A percentile compares a stretch with the other conserved stretches of the same genome.
phyloP scores from a whole-genome alignment of 1,140 invertebrate species.

The Lepidurus couesii region DNA sequence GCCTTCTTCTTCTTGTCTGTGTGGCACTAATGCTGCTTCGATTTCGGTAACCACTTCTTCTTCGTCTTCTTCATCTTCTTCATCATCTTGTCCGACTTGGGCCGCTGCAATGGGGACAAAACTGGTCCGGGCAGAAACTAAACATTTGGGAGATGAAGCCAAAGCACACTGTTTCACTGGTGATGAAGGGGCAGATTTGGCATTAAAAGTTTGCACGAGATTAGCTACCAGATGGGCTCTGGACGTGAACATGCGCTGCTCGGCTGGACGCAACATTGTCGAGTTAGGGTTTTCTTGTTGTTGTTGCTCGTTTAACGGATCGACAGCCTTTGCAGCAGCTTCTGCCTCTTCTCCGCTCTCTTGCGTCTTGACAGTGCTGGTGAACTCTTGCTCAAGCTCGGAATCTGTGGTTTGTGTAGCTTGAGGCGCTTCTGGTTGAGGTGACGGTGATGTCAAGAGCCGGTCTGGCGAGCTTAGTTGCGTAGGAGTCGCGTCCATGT shows the following conservation, averaged over 20 bases:
- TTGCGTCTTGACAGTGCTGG: neutral
- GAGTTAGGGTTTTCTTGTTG: neutral
- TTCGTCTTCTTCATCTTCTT: neutral
- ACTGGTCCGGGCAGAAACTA: neutral
- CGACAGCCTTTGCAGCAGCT: neutral
- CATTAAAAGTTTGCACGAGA: neutral
- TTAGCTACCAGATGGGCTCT: neutral
- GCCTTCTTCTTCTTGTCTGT: neutral
- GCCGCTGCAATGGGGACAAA: neutral
- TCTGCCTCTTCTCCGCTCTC: neutral
- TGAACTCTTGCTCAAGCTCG: neutral
- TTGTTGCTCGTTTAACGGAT: neutral
- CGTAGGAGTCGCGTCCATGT: neutral
- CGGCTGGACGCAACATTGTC: neutral
- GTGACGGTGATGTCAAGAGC: neutral
- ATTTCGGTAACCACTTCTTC: neutral
- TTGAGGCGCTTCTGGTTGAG: neutral
- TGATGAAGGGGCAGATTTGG: neutral
- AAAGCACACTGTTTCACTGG: neutral
- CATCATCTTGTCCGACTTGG: neutral
- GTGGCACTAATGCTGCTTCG: neutral
- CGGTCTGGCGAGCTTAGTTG: slow-evolving; percentile 9
- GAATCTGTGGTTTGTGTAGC: neutral
- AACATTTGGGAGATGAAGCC: neutral
- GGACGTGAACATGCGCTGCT: neutral